These are phyloP conservation scores for Emydoidea blandingii DNA, from an alignment of 2,797 vertebrate species.

Conservation along the genomic window DNA sequence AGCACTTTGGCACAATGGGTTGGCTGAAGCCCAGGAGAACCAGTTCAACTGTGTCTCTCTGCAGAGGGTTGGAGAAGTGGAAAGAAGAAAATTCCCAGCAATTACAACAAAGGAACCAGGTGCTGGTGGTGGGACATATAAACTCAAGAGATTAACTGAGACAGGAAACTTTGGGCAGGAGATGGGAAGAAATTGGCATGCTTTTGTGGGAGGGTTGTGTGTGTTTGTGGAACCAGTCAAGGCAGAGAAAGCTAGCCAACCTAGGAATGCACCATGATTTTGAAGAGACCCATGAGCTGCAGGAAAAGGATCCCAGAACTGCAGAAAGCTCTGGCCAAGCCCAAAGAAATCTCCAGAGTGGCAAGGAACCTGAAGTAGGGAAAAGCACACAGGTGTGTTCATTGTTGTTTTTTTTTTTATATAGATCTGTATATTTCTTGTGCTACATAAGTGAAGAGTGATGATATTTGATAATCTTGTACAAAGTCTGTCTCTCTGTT, in stretches of 20 bases:
- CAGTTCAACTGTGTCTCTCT: not conserved
- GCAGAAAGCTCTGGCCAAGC: not conserved
- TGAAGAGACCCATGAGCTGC: not conserved
- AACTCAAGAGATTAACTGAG: not conserved
- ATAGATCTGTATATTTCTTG: not conserved
- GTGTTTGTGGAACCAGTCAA: not conserved
- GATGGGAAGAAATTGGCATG: not conserved
- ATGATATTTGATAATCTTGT: too few species aligned
- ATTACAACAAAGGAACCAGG: not conserved
- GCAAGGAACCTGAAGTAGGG: not conserved
- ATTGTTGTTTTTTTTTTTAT: not conserved
- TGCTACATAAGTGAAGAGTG: not conserved
- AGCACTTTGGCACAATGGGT: not conserved
- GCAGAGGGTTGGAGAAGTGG: not conserved
- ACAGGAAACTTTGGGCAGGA: not conserved
- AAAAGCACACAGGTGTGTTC: too few species aligned
- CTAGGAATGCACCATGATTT: not conserved
- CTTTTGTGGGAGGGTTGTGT: not conserved
- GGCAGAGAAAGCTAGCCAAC: not conserved
- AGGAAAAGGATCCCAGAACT: not conserved
- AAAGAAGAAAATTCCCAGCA: too few species aligned
- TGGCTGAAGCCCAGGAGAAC: not conserved
- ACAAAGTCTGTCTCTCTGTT: too few species aligned
- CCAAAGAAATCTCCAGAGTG: not conserved
- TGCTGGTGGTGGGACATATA: not conserved